Percentiles rank a stretch among this genome's conserved stretches.
phyloP scores from a whole-genome alignment of 1,140 invertebrate genomes.

The Zaprionus capensis region DNA sequence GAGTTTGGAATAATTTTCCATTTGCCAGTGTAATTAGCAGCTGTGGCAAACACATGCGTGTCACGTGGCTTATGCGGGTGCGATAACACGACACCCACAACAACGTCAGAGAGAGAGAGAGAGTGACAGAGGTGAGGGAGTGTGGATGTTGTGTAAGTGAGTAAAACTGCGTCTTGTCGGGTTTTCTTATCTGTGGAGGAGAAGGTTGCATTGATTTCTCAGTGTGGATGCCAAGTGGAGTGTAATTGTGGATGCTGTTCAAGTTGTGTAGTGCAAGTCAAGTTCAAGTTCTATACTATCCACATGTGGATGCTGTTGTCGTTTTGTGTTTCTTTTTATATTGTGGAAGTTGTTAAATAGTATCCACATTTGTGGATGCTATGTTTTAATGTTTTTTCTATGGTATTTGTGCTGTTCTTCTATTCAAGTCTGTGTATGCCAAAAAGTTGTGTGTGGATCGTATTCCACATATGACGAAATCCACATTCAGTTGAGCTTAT shows the following conservation, averaged over 20 bases:
- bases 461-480: conserved; percentile 13
- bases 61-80: conserved; percentile 21
- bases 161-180: conserved; percentile 26
- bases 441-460: conserved; percentile 5
- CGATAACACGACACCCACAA: conserved; percentile 9
- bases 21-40: conserved; percentile 30
- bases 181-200: conserved; percentile 16
- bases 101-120: background rate
- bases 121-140: background rate
- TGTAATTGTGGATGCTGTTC: too few species aligned
- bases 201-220: background rate
- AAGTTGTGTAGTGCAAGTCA: too few species aligned
- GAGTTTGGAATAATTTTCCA: conserved; percentile 19
- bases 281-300: too few species aligned
- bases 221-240: background rate
- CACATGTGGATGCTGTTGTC: too few species aligned
- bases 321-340: background rate
- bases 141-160: conserved; percentile 24
- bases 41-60: conserved; percentile 25
- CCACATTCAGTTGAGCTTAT: conserved; percentile 24
- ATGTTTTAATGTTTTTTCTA: too few species aligned
- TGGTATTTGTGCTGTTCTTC: too few species aligned
- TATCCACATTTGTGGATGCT: conserved; percentile 1
- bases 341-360: background rate
- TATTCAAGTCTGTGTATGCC: background rate